These are phyloP conservation scores for Larimichthys polyactis DNA, from an alignment of 2,113 vertebrate genomes.

Conservation along the genomic window DNA sequence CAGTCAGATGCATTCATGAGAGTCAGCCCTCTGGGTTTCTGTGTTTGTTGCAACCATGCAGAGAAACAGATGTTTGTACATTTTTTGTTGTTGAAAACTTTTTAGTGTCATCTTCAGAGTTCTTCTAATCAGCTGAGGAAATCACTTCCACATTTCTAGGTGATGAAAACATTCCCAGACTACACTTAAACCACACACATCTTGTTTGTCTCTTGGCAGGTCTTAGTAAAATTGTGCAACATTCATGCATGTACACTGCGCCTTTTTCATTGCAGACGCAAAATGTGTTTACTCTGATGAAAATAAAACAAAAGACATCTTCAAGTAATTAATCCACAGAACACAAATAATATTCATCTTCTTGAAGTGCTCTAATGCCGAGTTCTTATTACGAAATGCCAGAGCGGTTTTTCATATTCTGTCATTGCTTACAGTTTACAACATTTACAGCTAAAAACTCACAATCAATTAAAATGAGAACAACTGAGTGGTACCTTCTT, in stretches of 20 bases:
- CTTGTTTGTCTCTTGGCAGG: conserved; percentile 23
- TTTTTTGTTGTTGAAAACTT: conserved; percentile 20
- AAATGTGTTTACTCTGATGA: not conserved
- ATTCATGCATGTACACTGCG: not conserved
- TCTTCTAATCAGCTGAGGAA: conserved; percentile 28
- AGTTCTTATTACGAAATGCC: not conserved
- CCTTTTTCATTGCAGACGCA: not conserved
- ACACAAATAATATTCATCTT: conserved; percentile 1
- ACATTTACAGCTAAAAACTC: not conserved
- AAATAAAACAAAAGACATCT: conserved; percentile 24
- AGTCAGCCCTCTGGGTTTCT: conserved; percentile 38
- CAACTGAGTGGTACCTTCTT: not conserved
- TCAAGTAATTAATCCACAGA: not conserved
- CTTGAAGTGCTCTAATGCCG: not conserved
- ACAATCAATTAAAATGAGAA: not conserved
- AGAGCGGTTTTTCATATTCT: not conserved
- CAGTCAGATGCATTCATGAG: conserved; percentile 50
- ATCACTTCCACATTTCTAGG: conserved; percentile 27
- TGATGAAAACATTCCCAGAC: conserved; percentile 11
- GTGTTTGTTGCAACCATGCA: conserved; percentile 45
- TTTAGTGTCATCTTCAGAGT: conserved; percentile 48
- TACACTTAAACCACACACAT: conserved; percentile 7
- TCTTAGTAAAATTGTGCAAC: conserved; percentile 6
- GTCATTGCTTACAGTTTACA: not conserved
- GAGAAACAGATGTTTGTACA: conserved; percentile 51